Base-by-base conservation (phyloP, 2,113 vertebrate species). In the Nyctibius bracteatus region DNA sequence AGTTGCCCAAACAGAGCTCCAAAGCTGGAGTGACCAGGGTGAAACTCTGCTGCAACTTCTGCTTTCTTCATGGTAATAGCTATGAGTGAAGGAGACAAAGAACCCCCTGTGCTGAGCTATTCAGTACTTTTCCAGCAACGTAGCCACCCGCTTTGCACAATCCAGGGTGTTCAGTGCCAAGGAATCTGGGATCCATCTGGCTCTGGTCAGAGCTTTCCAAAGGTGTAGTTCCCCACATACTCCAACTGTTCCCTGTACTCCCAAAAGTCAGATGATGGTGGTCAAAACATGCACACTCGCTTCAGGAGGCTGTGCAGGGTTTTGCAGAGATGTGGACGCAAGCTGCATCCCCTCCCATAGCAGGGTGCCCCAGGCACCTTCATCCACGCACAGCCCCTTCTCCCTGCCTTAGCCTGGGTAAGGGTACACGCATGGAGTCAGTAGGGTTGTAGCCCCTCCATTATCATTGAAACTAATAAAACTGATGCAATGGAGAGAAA, bases 111-210 rank as follows among this genome's bases (percentile, higher is more conserved):
- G 55, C 86, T 71, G 65, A 84, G 35, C 8, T 8, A 46, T 73
- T 90, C 43, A 13, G 31, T 74, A n/a, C 47, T 97, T 96, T 94
- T 83, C 82, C 90, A 95, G 46, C 79, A 83, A 44, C 1, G 16
- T 73, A 85, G 30, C 81, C 88, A 86, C 67, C 70, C 46, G 3
- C 43, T 96, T 89, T 86, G 55, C 94, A 81, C 81, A 88, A 84
- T 81, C 81, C 80, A 78, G 65, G 68, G n/a, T 0, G 1, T 25
- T 81, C 72, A 71, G 55, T 61, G 88, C 80, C 88, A 84, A 91
- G 47, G 68, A 96, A 86, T 55, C 23, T 17, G 63, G 52, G 67
- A 86, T 91, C 63, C 57, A 39, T 78, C 77, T 92, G 72, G n/a
- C 46, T 89, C 46, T 35, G 33, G 20, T 15, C 2, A 6, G 59